Evolutionary conservation across 2,113 vertebrate species (phyloP), one percentile per base, ranked within the genome.

Genomic region (Todiramphus saurophagus): DNA sequence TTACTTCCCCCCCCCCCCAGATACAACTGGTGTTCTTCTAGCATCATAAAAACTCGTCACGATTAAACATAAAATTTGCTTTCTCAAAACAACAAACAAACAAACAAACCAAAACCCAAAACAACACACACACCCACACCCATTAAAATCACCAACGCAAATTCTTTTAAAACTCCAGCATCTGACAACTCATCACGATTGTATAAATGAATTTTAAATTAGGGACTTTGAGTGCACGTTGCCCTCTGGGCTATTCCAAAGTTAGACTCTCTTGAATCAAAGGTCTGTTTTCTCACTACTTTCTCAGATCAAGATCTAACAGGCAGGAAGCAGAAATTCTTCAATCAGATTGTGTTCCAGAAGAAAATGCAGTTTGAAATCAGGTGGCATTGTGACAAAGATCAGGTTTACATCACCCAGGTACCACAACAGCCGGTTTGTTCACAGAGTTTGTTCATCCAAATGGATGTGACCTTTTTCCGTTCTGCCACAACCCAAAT

Each of bases 181-280:
- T 28, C n/a, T 87, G 50, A 78, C 83, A 96, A 75, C 10, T 58
- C 46, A 90, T 11, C 18, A 66, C 7, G 6, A 30, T 13, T 9
- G 1, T 30, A 16, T 30, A 53, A 89, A 94, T 25, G 19, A 33
- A 48, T 53, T 56, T 73, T 64, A 69, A 51, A 74, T 28, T 1
- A 73, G 76, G 35, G 17, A 81, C 23, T 77, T 56, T 27, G 27
- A 75, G 13, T 58, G 33, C 14, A 37, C 9, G 5, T 8, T 77
- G 23, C 39, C 28, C 18, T 89, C 46, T 30, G 37, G 0, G 2
- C 16, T 78, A 48, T 60, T 87, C 33, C 0, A 0, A 35, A 53
- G 25, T 25, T 21, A 84, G 13, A 70, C 58, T 37, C 46, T 55
- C 43, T 55, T n/a, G 28, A 90, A 37, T 50, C 12, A 55, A 72